These are phyloP conservation scores for Dromiciops gliroides DNA, from an alignment of 2,113 vertebrate species.

Conservation along the genomic window DNA sequence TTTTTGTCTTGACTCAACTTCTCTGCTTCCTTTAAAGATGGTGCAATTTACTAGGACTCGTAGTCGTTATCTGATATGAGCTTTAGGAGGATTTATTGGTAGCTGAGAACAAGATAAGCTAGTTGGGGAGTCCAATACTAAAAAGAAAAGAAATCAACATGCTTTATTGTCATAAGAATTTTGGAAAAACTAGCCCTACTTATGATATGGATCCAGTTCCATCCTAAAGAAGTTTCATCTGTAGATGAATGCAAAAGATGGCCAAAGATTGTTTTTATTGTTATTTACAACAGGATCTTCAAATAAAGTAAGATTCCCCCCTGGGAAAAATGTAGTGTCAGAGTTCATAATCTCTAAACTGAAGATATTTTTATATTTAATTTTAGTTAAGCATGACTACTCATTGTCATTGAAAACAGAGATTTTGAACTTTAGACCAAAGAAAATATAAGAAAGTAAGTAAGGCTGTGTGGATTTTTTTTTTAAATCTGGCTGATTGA, in stretches of 20 bases:
- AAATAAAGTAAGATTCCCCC: constrained; percentile 72
- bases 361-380: constrained; percentile 44
- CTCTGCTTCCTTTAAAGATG: neutral
- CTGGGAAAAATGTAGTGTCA: constrained; percentile 63
- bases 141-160: neutral
- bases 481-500: neutral
- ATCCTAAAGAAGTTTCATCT: neutral
- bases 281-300: constrained; percentile 72
- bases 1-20: neutral
- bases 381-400: neutral
- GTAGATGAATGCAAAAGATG: neutral
- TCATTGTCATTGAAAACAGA: constrained; percentile 30
- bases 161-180: neutral
- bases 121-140: neutral
- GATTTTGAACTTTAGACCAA: constrained; percentile 47
- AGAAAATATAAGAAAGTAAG: neutral
- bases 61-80: neutral
- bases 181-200: neutral
- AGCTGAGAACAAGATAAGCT: neutral
- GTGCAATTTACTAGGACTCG: neutral
- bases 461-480: neutral
- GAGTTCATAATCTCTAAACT: constrained; percentile 67
- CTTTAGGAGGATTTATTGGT: neutral
- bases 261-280: constrained; percentile 58
- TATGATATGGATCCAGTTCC: neutral